A percentile compares a stretch with the other conserved stretches of the same genome.
phyloP scores from a whole-genome alignment of 2,113 vertebrate species.

The Malurus alboscapulatus region DNA sequence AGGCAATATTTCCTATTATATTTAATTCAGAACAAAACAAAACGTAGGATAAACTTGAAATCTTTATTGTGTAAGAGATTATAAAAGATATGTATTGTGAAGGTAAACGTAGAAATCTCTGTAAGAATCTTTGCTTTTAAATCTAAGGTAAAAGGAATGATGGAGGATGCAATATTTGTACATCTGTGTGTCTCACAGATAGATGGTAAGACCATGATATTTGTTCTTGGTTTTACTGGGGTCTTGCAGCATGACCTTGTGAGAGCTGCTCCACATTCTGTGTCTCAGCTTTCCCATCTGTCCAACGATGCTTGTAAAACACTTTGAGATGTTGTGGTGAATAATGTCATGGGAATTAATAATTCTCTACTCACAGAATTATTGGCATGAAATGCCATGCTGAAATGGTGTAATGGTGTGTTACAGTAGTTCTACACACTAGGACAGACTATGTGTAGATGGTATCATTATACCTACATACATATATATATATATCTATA shows the following conservation, averaged over 20 bases:
- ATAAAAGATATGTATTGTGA: background rate
- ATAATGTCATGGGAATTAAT: background rate
- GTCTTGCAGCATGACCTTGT: background rate
- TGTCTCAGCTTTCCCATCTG: background rate
- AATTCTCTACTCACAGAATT: background rate
- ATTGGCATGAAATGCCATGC: background rate
- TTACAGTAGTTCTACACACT: background rate
- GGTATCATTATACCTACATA: fast-evolving
- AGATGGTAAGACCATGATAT: background rate
- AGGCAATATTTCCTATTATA: background rate
- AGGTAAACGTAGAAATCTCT: background rate
- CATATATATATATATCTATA: too few relatives aligned
- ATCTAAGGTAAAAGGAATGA: background rate
- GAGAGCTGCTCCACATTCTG: background rate
- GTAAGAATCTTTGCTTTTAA: background rate
- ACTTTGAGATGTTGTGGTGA: background rate
- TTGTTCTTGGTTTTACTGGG: background rate
- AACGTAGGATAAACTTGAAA: background rate
- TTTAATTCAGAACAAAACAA: background rate
- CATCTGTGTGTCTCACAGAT: background rate
- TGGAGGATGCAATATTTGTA: background rate
- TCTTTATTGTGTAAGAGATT: background rate
- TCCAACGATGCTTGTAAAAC: background rate
- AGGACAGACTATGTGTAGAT: background rate
- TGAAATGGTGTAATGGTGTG: background rate